Percentiles rank a stretch among this genome's conserved stretches.
phyloP scores from a whole-genome alignment of 1,140 invertebrate species.

The Gonioctena quinquepunctata region DNA sequence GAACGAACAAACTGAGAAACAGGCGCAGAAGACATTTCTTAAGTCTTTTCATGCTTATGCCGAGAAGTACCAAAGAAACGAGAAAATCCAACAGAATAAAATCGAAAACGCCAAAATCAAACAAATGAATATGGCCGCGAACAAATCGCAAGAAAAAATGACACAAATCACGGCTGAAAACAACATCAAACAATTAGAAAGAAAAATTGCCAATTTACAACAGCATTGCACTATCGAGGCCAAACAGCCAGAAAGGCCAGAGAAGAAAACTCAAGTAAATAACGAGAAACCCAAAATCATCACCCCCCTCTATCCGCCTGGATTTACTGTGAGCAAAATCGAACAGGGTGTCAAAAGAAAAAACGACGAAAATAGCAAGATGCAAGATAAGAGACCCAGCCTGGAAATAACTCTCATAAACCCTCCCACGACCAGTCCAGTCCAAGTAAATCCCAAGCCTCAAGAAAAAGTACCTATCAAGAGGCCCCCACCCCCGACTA shows the following conservation, averaged over 20 bases:
- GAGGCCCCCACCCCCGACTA: slow-evolving; percentile 50
- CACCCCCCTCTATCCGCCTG: slow-evolving; percentile 43
- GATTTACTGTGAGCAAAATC: slow-evolving; percentile 53
- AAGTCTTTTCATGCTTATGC: slow-evolving; percentile 46
- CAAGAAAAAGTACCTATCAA: slow-evolving; percentile 32
- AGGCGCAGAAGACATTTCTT: slow-evolving; percentile 45
- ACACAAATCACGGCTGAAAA: slow-evolving; percentile 4
- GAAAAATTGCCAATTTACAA: slow-evolving; percentile 46
- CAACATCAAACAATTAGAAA: slow-evolving; percentile 38
- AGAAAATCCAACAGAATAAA: slow-evolving; percentile 37
- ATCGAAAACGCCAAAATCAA: slow-evolving; percentile 29
- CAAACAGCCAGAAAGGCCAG: slow-evolving; percentile 27
- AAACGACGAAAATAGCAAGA: slow-evolving; percentile 27
- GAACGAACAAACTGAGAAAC: slow-evolving; percentile 32
- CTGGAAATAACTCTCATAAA: slow-evolving; percentile 52
- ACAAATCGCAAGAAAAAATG: slow-evolving; percentile 2
- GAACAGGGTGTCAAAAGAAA: slow-evolving; percentile 47
- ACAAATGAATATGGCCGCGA: slow-evolving; percentile 11
- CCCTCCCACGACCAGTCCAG: slow-evolving; percentile 9
- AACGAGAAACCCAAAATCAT: slow-evolving; percentile 38
- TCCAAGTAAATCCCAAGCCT: slow-evolving; percentile 22
- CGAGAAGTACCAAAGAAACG: slow-evolving; percentile 40
- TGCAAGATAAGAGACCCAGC: slow-evolving; percentile 48
- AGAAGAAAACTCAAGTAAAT: slow-evolving; percentile 30
- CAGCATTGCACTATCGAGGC: slow-evolving; percentile 43